Conservation (phyloP, 1,140 invertebrate species). For the Gryllus bimaculatus region DNA sequence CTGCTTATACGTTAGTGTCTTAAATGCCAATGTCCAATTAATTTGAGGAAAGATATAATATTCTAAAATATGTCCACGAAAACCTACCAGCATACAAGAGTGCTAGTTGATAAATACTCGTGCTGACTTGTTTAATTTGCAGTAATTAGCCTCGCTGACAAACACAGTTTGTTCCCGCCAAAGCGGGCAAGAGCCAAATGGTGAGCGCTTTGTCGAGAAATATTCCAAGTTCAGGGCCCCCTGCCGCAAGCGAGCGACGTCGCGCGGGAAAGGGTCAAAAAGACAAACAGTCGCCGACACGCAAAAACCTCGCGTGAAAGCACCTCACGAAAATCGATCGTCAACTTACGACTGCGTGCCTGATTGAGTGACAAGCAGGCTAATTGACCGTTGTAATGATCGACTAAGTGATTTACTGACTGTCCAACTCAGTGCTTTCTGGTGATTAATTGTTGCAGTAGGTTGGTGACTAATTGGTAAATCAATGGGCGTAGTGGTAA, state of each 20-base stretch:
- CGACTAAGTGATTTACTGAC: not conserved
- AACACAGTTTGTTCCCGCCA: no score
- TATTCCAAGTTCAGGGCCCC: no score
- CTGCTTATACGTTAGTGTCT: no score
- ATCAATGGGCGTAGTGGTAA: not conserved
- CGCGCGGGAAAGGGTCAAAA: not conserved
- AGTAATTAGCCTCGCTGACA: no score
- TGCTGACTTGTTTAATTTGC: no score
- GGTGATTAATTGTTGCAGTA: not conserved
- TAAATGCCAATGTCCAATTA: no score
- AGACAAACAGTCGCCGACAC: not conserved
- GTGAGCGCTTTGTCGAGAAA: no score
- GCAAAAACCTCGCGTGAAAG: not conserved
- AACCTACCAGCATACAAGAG: no score
- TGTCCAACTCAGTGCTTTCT: not conserved
- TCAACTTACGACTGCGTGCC: not conserved
- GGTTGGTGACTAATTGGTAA: not conserved
- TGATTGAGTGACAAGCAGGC: not conserved
- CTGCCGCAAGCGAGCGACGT: not conserved
- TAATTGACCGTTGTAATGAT: not conserved
- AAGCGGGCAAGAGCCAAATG: no score
- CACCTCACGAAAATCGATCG: not conserved
- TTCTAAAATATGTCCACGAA: no score
- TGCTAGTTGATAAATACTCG: no score
- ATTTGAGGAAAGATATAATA: no score